Conservation (phyloP, 37 sponge, comb jelly and placozoan species). For the Dysidea cf. avara region DNA sequence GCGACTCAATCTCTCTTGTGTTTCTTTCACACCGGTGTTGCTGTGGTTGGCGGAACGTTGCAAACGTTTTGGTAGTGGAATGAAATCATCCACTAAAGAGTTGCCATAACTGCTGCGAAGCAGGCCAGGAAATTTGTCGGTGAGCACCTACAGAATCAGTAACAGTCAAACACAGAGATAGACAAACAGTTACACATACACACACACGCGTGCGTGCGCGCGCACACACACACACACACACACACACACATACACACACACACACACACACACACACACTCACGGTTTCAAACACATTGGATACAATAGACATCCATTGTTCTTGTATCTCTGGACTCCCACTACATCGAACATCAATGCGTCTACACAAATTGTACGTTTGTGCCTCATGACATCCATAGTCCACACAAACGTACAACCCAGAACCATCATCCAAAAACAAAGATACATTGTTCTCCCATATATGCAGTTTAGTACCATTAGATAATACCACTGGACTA, state of each 20-base stretch:
- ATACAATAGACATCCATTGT: constrained; percentile 20
- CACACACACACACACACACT: constrained; percentile 1
- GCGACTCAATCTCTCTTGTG: not conserved
- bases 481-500: not conserved
- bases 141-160: constrained; percentile 24
- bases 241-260: not conserved
- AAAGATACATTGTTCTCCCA: constrained; percentile 46
- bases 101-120: constrained; percentile 6
- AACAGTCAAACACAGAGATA: not conserved
- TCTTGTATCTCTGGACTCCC: constrained; percentile 21
- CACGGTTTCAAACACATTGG: constrained; percentile 43
- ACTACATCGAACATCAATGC: constrained; percentile 36
- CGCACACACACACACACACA: too few species aligned
- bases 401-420: constrained; percentile 19
- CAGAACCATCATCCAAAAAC: constrained; percentile 12
- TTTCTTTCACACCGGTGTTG: not conserved
- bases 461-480: constrained; percentile 24
- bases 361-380: constrained; percentile 40
- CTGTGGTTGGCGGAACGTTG: not conserved
- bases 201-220: too few species aligned
- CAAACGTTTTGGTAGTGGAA: not conserved
- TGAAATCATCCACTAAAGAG: constrained; percentile 33
- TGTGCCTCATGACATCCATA: constrained; percentile 24
- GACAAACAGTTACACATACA: not conserved
- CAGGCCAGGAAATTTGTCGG: constrained; percentile 30